These are phyloP conservation scores for Paraplagusia blochii DNA, from an alignment of 2,113 vertebrate species.

Conservation along the genomic window DNA sequence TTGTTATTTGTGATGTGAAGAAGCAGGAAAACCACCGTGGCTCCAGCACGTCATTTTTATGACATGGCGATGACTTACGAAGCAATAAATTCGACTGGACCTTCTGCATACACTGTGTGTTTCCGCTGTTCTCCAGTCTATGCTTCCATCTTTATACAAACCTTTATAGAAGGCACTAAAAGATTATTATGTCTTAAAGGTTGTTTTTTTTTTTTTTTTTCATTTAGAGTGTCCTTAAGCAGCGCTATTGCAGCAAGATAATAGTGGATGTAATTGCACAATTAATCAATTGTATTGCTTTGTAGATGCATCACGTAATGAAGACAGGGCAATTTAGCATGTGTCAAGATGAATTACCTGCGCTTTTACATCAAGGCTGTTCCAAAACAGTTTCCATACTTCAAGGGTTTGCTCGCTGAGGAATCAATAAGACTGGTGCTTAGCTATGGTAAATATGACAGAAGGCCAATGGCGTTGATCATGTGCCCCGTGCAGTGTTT, in stretches of 20 bases:
- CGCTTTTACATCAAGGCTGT: slow-evolving; percentile 40
- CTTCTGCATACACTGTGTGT: background rate
- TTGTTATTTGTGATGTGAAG: background rate
- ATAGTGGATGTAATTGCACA: slow-evolving; percentile 55
- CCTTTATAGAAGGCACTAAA: slow-evolving; percentile 18
- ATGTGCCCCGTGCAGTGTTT: slow-evolving; percentile 20
- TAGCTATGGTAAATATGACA: slow-evolving; percentile 30
- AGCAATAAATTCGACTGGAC: slow-evolving; percentile 2
- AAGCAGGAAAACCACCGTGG: background rate
- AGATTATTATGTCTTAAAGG: slow-evolving; percentile 25
- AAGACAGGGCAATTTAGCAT: slow-evolving; percentile 50
- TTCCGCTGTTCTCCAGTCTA: background rate
- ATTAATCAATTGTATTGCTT: slow-evolving; percentile 65
- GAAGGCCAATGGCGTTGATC: slow-evolving; percentile 34
- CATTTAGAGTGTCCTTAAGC: slow-evolving; percentile 34
- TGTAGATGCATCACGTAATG: slow-evolving; percentile 44
- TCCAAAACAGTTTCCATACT: slow-evolving; percentile 33
- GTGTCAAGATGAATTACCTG: slow-evolving; percentile 58
- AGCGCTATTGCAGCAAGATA: slow-evolving; percentile 30
- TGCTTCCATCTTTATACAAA: slow-evolving; percentile 20
- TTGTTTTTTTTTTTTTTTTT: slow-evolving; percentile 31
- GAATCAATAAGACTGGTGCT: slow-evolving; percentile 32
- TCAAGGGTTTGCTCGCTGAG: slow-evolving; percentile 22
- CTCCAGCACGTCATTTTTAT: slow-evolving; percentile 1
- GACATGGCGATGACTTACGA: slow-evolving; percentile 4